phyloP scores from a whole-genome alignment of 2,888 invertebrate species.

The Cheilosia impressa region DNA sequence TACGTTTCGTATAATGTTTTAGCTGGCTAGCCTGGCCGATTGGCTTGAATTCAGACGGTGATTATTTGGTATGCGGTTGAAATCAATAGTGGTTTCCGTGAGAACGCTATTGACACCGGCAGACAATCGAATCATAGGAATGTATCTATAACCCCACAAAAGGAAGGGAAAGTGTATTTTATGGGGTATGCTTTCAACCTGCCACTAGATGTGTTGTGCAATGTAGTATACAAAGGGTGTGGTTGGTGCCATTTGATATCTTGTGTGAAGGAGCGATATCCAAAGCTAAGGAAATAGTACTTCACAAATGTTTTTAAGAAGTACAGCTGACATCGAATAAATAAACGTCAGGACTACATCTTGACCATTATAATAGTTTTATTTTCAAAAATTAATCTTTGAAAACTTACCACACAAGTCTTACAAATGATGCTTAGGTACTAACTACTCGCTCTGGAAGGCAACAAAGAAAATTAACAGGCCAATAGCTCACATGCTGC shows the following conservation, averaged over 20 bases:
- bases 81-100: conserved; percentile 63
- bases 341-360: too few relatives aligned
- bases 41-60: conserved; percentile 22
- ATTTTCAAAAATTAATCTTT: too few relatives aligned
- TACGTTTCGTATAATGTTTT: conserved; percentile 20
- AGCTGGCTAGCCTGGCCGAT: conserved; percentile 15
- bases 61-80: conserved; percentile 52
- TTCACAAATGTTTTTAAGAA: too few relatives aligned
- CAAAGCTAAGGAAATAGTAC: too few relatives aligned
- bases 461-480: too few relatives aligned
- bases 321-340: too few relatives aligned
- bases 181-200: background rate
- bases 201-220: background rate
- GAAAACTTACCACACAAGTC: too few relatives aligned
- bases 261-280: background rate
- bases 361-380: too few relatives aligned
- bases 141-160: background rate
- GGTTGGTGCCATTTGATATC: background rate
- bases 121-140: background rate
- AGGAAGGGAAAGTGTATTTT: conserved; percentile 2
- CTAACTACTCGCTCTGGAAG: too few relatives aligned
- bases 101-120: background rate
- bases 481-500: too few relatives aligned
- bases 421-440: too few relatives aligned
- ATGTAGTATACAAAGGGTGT: background rate